phyloP scores from a whole-genome alignment of 2,797 vertebrate genomes.

The Hyperoplus lanceolatus region DNA sequence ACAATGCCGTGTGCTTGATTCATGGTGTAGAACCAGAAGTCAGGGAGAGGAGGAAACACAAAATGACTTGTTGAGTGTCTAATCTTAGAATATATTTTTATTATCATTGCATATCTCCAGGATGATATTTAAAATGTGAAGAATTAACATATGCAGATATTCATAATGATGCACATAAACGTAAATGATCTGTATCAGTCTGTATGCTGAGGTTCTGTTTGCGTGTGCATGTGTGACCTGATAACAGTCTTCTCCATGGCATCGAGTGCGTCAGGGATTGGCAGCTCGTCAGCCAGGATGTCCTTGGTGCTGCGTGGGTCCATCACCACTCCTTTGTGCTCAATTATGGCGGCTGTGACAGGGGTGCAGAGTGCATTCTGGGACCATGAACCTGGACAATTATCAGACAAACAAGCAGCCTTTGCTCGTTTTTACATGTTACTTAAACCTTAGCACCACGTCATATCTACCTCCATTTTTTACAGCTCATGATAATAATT shows the following conservation, averaged over 20 bases:
- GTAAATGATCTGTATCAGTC: background rate
- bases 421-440: background rate
- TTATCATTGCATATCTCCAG: background rate
- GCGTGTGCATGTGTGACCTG: slow-evolving; percentile 80
- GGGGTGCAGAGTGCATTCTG: slow-evolving; percentile 92
- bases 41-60: background rate
- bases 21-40: background rate
- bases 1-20: background rate
- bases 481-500: background rate
- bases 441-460: background rate
- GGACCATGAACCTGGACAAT: slow-evolving; percentile 89
- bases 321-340: slow-evolving; percentile 82
- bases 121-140: too few species aligned
- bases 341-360: slow-evolving; percentile 83
- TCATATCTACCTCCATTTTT: background rate
- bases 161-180: background rate
- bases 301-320: slow-evolving; percentile 90
- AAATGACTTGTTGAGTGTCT: background rate
- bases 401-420: background rate
- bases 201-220: slow-evolving; percentile 2
- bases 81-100: background rate
- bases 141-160: background rate
- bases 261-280: slow-evolving; percentile 87
- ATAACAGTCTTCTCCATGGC: slow-evolving; percentile 92
- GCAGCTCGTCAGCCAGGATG: slow-evolving; percentile 92